Evolutionary conservation across 2,888 invertebrate genomes (phyloP).

Genomic region (Xestia sexstrigata): DNA sequence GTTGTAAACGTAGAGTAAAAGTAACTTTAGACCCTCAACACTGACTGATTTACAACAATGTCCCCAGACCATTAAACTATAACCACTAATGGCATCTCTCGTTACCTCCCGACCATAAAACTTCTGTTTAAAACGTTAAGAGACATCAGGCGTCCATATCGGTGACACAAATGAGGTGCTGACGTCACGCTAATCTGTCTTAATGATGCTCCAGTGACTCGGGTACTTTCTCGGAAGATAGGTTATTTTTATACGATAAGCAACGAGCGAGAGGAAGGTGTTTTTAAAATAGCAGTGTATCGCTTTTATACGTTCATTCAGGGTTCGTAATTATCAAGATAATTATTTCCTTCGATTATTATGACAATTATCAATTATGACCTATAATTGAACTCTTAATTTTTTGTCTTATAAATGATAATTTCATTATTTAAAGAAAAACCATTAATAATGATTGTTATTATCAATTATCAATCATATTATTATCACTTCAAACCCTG

Average conservation of each 20-base stretch:
- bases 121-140: constrained; percentile 22
- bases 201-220: constrained; percentile 30
- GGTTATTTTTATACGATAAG: constrained; percentile 19
- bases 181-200: constrained; percentile 38
- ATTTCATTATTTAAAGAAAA: background rate
- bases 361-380: background rate
- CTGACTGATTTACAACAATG: background rate
- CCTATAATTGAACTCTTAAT: background rate
- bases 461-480: too few species aligned
- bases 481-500: too few species aligned
- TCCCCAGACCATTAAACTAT: constrained; percentile 23
- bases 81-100: constrained; percentile 29
- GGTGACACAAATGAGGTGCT: constrained; percentile 22
- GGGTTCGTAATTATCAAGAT: background rate
- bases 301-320: background rate
- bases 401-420: background rate
- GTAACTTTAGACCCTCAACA: background rate
- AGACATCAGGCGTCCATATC: constrained; percentile 18
- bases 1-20: background rate
- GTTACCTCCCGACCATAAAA: constrained; percentile 45
- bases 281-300: background rate
- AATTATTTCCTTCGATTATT: background rate
- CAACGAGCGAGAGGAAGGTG: background rate
- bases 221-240: background rate
- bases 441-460: too few species aligned